Percentiles rank a stretch among this genome's conserved stretches.
Evolutionary conservation across 2,797 vertebrate species (phyloP).

Genomic region (Tamandua tetradactyla): DNA sequence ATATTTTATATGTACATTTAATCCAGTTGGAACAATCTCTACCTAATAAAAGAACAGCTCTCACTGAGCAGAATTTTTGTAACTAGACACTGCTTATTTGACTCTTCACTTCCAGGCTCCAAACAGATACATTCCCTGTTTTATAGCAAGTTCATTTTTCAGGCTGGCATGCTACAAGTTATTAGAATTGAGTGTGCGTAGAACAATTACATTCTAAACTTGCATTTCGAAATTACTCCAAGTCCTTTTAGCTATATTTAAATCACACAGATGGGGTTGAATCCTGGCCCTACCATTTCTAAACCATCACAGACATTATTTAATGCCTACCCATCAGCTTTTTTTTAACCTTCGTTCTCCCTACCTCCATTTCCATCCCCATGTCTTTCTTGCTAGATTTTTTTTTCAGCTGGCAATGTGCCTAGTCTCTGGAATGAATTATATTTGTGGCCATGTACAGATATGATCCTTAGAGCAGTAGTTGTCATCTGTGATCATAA

Average conservation of each 20-base stretch:
- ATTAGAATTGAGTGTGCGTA: background rate
- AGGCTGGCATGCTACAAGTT: background rate
- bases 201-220: background rate
- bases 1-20: background rate
- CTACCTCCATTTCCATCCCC: background rate
- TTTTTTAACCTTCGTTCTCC: background rate
- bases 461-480: background rate
- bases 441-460: background rate
- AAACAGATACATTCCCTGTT: background rate
- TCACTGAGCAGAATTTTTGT: background rate
- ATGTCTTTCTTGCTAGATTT: background rate
- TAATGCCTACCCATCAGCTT: background rate
- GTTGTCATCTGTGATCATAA: constrained; percentile 10
- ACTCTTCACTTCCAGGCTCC: background rate
- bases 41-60: background rate
- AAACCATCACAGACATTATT: background rate
- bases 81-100: background rate
- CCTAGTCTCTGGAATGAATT: background rate
- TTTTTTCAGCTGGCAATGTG: background rate
- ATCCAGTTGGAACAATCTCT: background rate
- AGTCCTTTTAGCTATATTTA: background rate
- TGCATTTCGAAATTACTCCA: background rate
- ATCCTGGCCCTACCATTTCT: background rate
- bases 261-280: background rate
- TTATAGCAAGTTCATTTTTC: background rate